Conservation (phyloP, 2,797 vertebrate species). For the Sebastes wilsoni region DNA sequence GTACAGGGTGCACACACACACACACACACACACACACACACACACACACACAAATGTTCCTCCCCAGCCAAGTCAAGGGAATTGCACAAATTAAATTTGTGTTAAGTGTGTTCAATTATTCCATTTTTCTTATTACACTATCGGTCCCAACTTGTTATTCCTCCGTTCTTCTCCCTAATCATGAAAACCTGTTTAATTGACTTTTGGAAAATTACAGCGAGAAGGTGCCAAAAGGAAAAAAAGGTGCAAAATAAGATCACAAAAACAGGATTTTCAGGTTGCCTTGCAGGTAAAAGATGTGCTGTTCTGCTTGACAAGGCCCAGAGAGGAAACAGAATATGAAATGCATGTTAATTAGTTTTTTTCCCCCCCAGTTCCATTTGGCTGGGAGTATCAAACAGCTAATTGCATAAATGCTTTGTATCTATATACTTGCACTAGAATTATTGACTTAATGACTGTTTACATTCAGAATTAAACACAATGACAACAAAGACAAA, state of each 20-base stretch:
- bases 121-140: constrained; percentile 68
- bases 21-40: neutral
- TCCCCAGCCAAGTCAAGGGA: constrained; percentile 68
- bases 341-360: constrained; percentile 39
- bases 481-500: constrained; percentile 22
- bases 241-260: constrained; percentile 19
- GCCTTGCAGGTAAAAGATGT: constrained; percentile 32
- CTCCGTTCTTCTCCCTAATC: constrained; percentile 21
- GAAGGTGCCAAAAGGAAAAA: constrained; percentile 31
- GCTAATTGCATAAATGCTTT: constrained; percentile 43
- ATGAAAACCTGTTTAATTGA: constrained; percentile 61
- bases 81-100: constrained; percentile 78
- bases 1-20: constrained; percentile 9
- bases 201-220: constrained; percentile 47
- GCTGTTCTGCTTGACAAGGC: constrained; percentile 21
- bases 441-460: constrained; percentile 38
- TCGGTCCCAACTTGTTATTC: constrained; percentile 44
- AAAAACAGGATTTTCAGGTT: constrained; percentile 16
- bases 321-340: constrained; percentile 23
- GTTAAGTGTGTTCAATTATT: constrained; percentile 80
- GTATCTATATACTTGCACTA: constrained; percentile 18
- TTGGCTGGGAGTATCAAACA: constrained; percentile 13
- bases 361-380: constrained; percentile 3
- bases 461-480: constrained; percentile 38
- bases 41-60: constrained; percentile 29